Percentiles rank a stretch among this genome's conserved stretches.
Conservation (phyloP, 2,888 invertebrate species). For the Lithophane ornitopus region DNA sequence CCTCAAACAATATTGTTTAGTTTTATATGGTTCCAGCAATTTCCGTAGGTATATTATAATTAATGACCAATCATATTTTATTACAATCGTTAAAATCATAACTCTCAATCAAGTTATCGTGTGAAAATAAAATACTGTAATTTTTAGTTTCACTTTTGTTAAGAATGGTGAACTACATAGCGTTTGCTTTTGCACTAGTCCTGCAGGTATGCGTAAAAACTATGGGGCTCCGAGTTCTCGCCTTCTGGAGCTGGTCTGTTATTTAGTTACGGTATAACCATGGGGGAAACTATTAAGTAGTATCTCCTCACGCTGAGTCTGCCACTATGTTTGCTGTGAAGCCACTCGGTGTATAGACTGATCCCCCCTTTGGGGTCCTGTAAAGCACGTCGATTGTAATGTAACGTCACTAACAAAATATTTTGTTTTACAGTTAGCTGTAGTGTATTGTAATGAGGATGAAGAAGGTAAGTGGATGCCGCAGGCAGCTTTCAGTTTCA, state of each 20-base stretch:
- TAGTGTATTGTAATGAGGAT: slow-evolving; percentile 45
- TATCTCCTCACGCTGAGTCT: background rate
- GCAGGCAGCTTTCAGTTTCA: background rate
- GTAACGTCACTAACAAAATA: background rate
- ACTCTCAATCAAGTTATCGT: slow-evolving; percentile 9
- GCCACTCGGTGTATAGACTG: too few species aligned
- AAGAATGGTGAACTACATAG: slow-evolving; percentile 55
- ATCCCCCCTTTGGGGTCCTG: background rate
- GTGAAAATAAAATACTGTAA: slow-evolving; percentile 27
- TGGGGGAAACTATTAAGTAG: background rate
- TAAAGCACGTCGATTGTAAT: background rate
- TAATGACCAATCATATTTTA: slow-evolving; percentile 62
- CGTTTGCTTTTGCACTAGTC: slow-evolving; percentile 46
- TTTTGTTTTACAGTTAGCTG: slow-evolving; percentile 52
- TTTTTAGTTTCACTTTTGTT: slow-evolving; percentile 43
- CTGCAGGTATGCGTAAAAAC: slow-evolving; percentile 56
- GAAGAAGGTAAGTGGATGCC: slow-evolving; percentile 58
- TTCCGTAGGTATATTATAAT: background rate
- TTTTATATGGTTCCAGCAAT: background rate
- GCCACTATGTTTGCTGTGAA: background rate
- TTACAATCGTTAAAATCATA: slow-evolving; percentile 39
- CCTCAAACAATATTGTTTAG: background rate
- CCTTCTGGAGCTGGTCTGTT: background rate
- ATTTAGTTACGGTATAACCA: background rate
- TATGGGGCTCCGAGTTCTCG: background rate